Conservation (phyloP, 2,888 invertebrate species). For the Xestobium rufovillosum region DNA sequence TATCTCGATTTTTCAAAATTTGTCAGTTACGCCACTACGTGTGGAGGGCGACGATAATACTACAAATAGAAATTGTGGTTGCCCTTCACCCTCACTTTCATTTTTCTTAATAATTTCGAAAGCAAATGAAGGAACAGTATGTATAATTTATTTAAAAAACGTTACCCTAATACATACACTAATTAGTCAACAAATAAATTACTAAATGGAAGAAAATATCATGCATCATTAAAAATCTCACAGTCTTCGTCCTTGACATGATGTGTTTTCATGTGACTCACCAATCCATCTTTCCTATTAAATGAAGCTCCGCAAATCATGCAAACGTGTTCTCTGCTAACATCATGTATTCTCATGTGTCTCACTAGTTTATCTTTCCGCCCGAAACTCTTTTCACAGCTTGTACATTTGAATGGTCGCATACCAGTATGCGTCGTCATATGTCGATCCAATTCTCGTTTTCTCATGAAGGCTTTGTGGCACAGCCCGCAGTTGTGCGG, state of each 20-base stretch:
- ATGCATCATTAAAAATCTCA: no score
- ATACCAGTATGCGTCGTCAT: conserved; percentile 58
- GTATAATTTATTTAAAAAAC: no score
- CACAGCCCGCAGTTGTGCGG: conserved; percentile 59
- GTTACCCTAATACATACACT: no score
- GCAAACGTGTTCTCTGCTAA: conserved; percentile 45
- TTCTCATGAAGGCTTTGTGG: conserved; percentile 59
- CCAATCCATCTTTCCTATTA: conserved; percentile 51
- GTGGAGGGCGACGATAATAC: no score
- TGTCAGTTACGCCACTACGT: no score
- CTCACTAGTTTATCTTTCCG: conserved; percentile 62
- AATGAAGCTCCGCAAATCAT: conserved; percentile 55
- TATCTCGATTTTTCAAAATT: no score
- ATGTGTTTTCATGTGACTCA: conserved; percentile 54
- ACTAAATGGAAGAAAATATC: no score
- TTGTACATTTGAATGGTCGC: conserved; percentile 59
- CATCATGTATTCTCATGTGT: conserved; percentile 60
- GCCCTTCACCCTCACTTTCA: no score
- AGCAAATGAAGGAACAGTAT: no score
- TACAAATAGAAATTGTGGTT: no score
- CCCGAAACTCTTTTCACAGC: conserved; percentile 60
- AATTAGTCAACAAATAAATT: no score
- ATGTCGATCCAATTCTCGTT: conserved; percentile 64
- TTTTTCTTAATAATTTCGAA: no score
- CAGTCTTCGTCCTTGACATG: conserved; percentile 33